Base-by-base conservation (phyloP, 2,797 vertebrate genomes). In the Danio choprae region DNA sequence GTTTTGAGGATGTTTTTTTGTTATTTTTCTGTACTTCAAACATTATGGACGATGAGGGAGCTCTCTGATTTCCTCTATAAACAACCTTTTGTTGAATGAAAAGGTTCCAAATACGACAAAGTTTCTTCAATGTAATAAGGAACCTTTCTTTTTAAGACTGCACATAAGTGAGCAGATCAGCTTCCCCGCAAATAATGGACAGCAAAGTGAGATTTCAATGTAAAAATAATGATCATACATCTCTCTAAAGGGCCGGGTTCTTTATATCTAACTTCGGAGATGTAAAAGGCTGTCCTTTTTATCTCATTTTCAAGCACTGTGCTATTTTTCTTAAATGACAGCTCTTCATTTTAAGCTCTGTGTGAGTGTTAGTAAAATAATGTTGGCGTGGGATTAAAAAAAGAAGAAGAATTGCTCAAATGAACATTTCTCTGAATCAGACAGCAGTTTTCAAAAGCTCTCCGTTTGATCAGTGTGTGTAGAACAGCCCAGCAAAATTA, bases 261-360 rank as follows among this genome's bases (percentile, higher is more conserved):
- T 76, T 68, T 53, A 59, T 72, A 71, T 77, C 53, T 58, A 13
- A 67, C 41, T 58, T 77, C 22, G 20, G 29, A 13, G 63, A 46
- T 48, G 20, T 8, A 67, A 20, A 43, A 77, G 22, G 68, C 11
- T 36, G 20, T 65, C 16, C 10, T 58, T 76, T 68, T 68, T 40
- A 68, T 68, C 51, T 68, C 5, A 46, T 58, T 68, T 65, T 77
- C 63, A 68, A 68, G 63, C 56, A 75, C 41, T 77, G 18, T 13
- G 16, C 41, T 8, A 48, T 68, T 77, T 58, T 77, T 58, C 41
- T 58, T 15, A 48, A 68, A 58, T 68, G 51, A 40, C 41, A 48
- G 43, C 16, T 65, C 40, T 55, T 77, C 74, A 48, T 67, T 65
- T 77, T 18, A 56, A 68, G 53, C 62, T 74, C 16, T 74, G 29